Percentiles rank a stretch among this genome's conserved stretches.
Conservation (phyloP, 2,113 vertebrate genomes). For the Jaculus jaculus region DNA sequence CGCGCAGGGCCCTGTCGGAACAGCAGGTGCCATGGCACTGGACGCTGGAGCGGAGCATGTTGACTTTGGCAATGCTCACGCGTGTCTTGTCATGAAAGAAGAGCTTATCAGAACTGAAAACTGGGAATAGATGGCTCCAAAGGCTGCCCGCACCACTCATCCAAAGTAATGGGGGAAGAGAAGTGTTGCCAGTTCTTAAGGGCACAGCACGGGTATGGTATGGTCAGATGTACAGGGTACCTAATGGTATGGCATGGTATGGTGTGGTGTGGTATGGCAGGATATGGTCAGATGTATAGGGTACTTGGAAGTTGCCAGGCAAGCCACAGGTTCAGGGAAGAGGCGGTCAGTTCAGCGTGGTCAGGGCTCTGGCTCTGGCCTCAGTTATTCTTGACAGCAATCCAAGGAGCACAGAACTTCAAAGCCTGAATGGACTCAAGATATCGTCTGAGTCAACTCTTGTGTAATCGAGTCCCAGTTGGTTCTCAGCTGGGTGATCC, state of each 20-base stretch:
- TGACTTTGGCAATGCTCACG: conserved; percentile 30
- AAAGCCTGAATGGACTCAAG: not conserved
- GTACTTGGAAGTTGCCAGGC: not conserved
- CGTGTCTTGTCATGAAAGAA: not conserved
- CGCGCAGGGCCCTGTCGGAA: not conserved
- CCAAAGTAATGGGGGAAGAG: fast-evolving
- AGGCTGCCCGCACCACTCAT: not conserved
- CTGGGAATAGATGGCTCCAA: not conserved
- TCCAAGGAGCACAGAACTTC: not conserved
- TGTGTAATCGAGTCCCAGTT: not conserved
- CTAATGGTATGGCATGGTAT: not conserved
- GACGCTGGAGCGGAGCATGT: not conserved
- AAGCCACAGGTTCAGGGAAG: not conserved
- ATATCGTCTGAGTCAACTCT: not conserved
- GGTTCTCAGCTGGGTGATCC: not conserved
- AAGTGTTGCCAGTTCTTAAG: fast-evolving
- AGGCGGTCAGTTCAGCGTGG: too few species aligned
- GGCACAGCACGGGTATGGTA: fast-evolving
- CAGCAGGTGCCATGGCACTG: conserved; percentile 14
- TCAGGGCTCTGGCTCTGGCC: not conserved
- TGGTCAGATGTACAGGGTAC: not conserved
- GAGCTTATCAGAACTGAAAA: not conserved
- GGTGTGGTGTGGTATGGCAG: fast-evolving
- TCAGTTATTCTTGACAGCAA: not conserved
- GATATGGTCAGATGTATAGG: not conserved